Evolutionary conservation across 2,888 invertebrate species (phyloP).

Genomic region (Clanis bilineata): DNA sequence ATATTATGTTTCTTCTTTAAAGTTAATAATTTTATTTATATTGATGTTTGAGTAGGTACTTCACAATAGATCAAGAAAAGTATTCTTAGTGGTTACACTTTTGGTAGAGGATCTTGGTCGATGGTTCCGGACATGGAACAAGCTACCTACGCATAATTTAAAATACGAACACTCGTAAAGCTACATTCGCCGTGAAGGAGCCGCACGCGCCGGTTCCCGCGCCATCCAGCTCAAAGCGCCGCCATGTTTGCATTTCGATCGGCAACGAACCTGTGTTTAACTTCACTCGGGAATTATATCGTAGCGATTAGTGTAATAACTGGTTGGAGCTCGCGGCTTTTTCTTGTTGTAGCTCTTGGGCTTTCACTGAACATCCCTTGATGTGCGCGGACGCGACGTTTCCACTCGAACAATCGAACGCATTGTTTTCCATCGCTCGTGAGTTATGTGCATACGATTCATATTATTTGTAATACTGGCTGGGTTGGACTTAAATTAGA

Average conservation of each 20-base stretch:
- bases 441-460: constrained; percentile 19
- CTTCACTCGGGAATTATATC: constrained; percentile 82
- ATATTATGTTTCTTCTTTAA: too few species aligned
- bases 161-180: neutral
- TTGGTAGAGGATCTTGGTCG: too few species aligned
- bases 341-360: constrained; percentile 71
- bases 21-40: too few species aligned
- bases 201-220: constrained; percentile 50
- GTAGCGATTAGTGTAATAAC: constrained; percentile 82
- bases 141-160: too few species aligned
- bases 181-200: constrained; percentile 20
- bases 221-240: constrained; percentile 73
- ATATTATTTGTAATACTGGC: constrained; percentile 37
- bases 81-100: too few species aligned
- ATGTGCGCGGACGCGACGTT: constrained; percentile 52
- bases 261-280: constrained; percentile 82
- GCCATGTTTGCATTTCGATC: constrained; percentile 83
- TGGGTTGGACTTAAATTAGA: neutral
- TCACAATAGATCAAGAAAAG: too few species aligned
- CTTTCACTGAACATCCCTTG: constrained; percentile 65
- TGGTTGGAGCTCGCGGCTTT: constrained; percentile 73
- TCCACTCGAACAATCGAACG: constrained; percentile 57
- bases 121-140: too few species aligned
- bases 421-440: constrained; percentile 63
- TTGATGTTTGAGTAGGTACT: too few species aligned